phyloP scores from a whole-genome alignment of 2,113 vertebrate species.

The Henicopernis longicauda region DNA sequence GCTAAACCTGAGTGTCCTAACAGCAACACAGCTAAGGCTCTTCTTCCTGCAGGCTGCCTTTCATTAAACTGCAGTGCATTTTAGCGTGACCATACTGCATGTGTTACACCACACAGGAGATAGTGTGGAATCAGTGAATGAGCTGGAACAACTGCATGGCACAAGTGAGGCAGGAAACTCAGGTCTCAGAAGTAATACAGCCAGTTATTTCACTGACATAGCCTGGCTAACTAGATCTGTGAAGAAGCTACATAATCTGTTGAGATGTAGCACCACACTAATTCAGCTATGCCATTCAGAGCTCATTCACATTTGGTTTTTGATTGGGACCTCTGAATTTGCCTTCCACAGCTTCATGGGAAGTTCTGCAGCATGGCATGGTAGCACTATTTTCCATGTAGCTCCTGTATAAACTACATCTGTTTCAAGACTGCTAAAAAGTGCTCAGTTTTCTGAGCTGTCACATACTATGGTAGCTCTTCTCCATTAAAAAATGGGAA shows the following conservation, averaged over 20 bases:
- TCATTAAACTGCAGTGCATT: background rate
- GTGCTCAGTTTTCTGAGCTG: slow-evolving; percentile 15
- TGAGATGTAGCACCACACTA: background rate
- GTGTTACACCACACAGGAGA: background rate
- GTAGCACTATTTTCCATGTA: background rate
- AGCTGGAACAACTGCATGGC: background rate
- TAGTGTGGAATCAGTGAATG: accelerated
- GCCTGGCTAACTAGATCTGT: background rate
- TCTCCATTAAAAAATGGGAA: background rate
- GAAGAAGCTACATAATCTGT: background rate
- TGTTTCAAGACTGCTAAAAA: slow-evolving; percentile 6
- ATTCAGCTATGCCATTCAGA: background rate
- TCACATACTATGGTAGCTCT: slow-evolving; percentile 1
- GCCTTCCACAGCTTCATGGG: background rate
- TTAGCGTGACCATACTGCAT: accelerated
- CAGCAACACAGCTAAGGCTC: background rate
- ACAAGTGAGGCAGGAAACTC: background rate
- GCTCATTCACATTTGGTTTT: background rate
- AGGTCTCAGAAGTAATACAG: background rate
- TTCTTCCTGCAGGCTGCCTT: background rate
- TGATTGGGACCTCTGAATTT: background rate
- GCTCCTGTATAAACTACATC: background rate
- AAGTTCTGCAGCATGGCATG: background rate
- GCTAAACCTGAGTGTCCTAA: background rate
- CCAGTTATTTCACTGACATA: background rate